These are phyloP conservation scores for Neodiprion pinetum DNA, from an alignment of 1,140 invertebrate genomes.

Conservation along the genomic window DNA sequence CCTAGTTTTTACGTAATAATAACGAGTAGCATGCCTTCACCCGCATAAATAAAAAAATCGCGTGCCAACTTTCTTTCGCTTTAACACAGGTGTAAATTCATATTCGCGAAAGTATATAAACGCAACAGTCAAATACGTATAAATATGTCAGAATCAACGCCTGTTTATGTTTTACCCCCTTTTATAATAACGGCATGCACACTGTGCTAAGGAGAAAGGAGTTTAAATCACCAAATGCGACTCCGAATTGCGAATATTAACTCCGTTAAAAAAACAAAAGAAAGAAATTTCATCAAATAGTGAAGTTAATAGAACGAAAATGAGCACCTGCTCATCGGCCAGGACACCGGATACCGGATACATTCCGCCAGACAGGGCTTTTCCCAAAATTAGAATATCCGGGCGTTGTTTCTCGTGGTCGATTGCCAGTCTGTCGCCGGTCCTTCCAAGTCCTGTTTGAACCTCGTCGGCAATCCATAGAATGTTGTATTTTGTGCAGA, in stretches of 20 bases:
- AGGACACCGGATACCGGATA: slow-evolving; percentile 82
- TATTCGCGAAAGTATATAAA: too few relatives aligned
- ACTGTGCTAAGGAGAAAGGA: too few relatives aligned
- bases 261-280: too few relatives aligned
- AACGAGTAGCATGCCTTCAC: slow-evolving; percentile 29
- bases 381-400: slow-evolving; percentile 80
- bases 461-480: slow-evolving; percentile 98
- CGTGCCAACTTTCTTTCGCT: too few relatives aligned
- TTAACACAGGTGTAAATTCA: too few relatives aligned
- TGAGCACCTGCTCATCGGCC: slow-evolving; percentile 69
- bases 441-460: slow-evolving; percentile 91
- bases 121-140: too few relatives aligned
- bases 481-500: slow-evolving; percentile 95
- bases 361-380: slow-evolving; percentile 84
- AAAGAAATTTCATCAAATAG: too few relatives aligned
- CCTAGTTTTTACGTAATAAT: neutral
- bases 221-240: too few relatives aligned
- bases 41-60: slow-evolving; percentile 56
- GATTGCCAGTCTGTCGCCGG: slow-evolving; percentile 87
- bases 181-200: too few relatives aligned
- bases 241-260: too few relatives aligned
- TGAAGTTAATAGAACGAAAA: neutral
- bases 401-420: slow-evolving; percentile 85
- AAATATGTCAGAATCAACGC: too few relatives aligned
- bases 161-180: too few relatives aligned